Conservation (phyloP, 1,140 invertebrate species). For the Rhyacophila brunnea region DNA sequence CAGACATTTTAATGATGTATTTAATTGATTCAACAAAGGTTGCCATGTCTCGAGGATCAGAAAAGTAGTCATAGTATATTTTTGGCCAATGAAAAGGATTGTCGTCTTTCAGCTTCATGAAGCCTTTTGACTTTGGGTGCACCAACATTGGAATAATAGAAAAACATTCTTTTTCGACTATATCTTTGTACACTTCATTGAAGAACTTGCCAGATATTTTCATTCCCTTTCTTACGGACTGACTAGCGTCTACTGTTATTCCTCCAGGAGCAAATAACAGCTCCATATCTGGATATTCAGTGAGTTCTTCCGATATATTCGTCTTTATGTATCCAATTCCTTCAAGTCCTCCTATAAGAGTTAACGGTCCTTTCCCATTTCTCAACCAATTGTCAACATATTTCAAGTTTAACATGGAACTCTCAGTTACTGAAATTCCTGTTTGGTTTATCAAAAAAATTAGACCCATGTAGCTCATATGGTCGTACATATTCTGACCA, state of each 20-base stretch:
- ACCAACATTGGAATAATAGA: slow-evolving; percentile 39
- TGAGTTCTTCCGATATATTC: slow-evolving; percentile 51
- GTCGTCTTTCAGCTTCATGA: slow-evolving; percentile 61
- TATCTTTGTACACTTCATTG: slow-evolving; percentile 53
- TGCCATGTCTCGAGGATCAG: slow-evolving; percentile 39
- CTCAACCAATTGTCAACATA: slow-evolving; percentile 44
- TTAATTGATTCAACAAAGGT: slow-evolving; percentile 43
- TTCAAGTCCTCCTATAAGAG: slow-evolving; percentile 56
- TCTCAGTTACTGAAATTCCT: slow-evolving; percentile 41
- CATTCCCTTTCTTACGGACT: slow-evolving; percentile 55
- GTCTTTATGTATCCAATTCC: slow-evolving; percentile 59
- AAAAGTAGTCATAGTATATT: slow-evolving; percentile 48
- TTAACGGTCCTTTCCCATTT: slow-evolving; percentile 49
- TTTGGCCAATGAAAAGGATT: slow-evolving; percentile 73
- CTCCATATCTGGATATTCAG: slow-evolving; percentile 62
- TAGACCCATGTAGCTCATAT: slow-evolving; percentile 66
- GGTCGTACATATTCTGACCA: slow-evolving; percentile 67
- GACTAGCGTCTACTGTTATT: slow-evolving; percentile 61
- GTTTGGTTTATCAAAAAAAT: slow-evolving; percentile 57
- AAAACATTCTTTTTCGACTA: slow-evolving; percentile 49
- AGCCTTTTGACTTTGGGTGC: slow-evolving; percentile 72
- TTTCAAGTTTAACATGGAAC: slow-evolving; percentile 43
- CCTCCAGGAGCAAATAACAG: slow-evolving; percentile 58
- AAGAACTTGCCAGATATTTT: slow-evolving; percentile 59
- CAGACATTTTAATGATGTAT: slow-evolving; percentile 37